Base-by-base conservation (phyloP, 2,888 invertebrate species). In the Himalopsyche tibetana region DNA sequence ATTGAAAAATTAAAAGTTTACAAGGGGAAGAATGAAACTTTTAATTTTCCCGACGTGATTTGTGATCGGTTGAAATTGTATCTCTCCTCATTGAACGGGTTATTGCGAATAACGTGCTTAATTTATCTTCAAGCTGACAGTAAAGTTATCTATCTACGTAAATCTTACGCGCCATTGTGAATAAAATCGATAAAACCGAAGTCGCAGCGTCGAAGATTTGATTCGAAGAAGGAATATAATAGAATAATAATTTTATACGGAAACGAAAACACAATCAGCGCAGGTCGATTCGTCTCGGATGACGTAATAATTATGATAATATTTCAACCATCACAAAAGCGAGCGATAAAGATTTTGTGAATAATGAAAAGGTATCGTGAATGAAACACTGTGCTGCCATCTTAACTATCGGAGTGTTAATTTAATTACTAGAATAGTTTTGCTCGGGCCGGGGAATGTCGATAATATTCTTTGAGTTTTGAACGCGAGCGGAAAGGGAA, bases 101-200 rank as follows among this genome's bases (percentile, higher is more conserved):
- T 85, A 80, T 85, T 85, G 82, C 83, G 42, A 83, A 82, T 63
- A 40, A 85, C 80, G 85, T 85, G 85, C 85, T 80, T 45, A 74
- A 55, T 28, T n/a, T 85, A 55, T 83, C 19, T 82, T 51, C 28
- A 82, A 82, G 80, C 55, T 51, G 82, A 82, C 82, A 74, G 79
- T 80, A 51, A 51, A 83, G 38, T 82, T 85, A 79, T 85, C 51
- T 51, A 85, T 85, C 85, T 85, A 85, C 38, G 51, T 5, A 51
- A 15, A 8, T 51, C 51, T 51, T 51, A 15, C 15, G 51, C 51
- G 51, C 51, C 15, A 5, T 51, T 15, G 38, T 38, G 40, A 45
- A 74, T 74, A 55, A 55, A 40, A 40, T 79, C 55, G 91, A 91
- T 92, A 90, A 92, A 92, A 91, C 91, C 91, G 38, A 12, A 4